These are phyloP conservation scores for Otocyon megalotis DNA, from an alignment of 2,113 vertebrate species.

Conservation along the genomic window DNA sequence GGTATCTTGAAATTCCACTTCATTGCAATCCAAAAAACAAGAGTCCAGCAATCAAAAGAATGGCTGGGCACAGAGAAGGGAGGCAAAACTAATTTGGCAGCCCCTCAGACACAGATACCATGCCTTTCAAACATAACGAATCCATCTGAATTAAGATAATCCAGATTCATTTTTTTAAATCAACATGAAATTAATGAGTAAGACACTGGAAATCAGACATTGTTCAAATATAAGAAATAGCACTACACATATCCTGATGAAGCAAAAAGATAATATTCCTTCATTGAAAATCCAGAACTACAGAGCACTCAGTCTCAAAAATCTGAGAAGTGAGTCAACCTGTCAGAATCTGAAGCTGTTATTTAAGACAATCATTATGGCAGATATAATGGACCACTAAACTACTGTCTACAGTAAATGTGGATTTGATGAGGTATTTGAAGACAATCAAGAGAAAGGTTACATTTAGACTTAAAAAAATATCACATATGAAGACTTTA, in stretches of 20 bases:
- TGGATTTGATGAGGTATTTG: slow-evolving; percentile 58
- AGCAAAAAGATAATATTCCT: slow-evolving; percentile 24
- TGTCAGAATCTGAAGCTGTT: slow-evolving; percentile 59
- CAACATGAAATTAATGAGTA: slow-evolving; percentile 59
- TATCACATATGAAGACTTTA: not conserved
- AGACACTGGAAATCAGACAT: slow-evolving; percentile 48
- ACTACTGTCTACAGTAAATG: slow-evolving; percentile 49
- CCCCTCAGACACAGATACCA: not conserved
- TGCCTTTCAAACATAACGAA: slow-evolving; percentile 15
- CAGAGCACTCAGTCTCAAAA: slow-evolving; percentile 35
- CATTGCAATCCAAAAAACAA: not conserved
- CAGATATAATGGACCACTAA: slow-evolving; percentile 64
- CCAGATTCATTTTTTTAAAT: slow-evolving; percentile 53
- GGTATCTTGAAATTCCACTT: slow-evolving; percentile 20
- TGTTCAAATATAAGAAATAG: not conserved
- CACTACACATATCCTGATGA: not conserved
- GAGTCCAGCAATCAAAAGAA: slow-evolving; percentile 35
- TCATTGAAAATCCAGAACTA: slow-evolving; percentile 34
- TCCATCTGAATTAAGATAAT: not conserved
- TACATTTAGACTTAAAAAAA: slow-evolving; percentile 42
- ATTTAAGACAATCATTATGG: slow-evolving; percentile 72
- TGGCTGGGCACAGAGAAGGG: not conserved
- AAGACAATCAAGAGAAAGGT: slow-evolving; percentile 71
- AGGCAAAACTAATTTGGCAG: slow-evolving; percentile 30
- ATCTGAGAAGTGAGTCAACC: slow-evolving; percentile 54